These are phyloP conservation scores for Melierax canorus DNA, from an alignment of 2,113 vertebrate genomes.

Conservation along the genomic window DNA sequence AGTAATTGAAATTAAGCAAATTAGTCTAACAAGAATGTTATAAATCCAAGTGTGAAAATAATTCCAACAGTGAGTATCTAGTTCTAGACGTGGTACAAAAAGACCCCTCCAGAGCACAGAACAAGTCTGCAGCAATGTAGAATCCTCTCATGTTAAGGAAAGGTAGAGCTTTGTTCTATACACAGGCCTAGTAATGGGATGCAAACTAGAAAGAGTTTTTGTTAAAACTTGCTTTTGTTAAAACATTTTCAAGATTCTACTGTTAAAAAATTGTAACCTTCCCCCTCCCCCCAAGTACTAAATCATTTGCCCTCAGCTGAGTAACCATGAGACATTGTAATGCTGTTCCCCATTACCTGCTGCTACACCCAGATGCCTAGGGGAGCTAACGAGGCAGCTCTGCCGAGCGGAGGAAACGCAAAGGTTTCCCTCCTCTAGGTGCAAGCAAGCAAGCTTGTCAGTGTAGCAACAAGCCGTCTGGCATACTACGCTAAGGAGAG, in stretches of 20 bases:
- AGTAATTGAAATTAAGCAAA: not conserved
- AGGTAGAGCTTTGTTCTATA: not conserved
- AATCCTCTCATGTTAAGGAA: fast-evolving
- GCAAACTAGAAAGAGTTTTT: not conserved
- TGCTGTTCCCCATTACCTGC: fast-evolving
- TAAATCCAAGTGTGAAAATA: not conserved
- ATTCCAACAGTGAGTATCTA: not conserved
- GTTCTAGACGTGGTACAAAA: not conserved
- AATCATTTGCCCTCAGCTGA: not conserved
- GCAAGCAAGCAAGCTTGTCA: not conserved
- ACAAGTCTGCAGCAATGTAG: fast-evolving
- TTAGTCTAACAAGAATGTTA: not conserved
- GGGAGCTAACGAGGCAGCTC: not conserved
- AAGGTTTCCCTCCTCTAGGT: not conserved
- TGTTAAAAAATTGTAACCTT: not conserved
- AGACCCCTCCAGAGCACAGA: not conserved
- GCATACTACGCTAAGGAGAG: fast-evolving
- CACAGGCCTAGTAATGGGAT: not conserved
- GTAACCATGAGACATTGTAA: fast-evolving
- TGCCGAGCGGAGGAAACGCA: not conserved
- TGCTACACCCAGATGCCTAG: not conserved
- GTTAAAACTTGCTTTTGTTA: not conserved
- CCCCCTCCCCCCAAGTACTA: no score
- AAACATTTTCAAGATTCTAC: not conserved
- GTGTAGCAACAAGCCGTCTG: not conserved